Conservation (phyloP, 2,888 invertebrate species). For the Furcula furcula region DNA sequence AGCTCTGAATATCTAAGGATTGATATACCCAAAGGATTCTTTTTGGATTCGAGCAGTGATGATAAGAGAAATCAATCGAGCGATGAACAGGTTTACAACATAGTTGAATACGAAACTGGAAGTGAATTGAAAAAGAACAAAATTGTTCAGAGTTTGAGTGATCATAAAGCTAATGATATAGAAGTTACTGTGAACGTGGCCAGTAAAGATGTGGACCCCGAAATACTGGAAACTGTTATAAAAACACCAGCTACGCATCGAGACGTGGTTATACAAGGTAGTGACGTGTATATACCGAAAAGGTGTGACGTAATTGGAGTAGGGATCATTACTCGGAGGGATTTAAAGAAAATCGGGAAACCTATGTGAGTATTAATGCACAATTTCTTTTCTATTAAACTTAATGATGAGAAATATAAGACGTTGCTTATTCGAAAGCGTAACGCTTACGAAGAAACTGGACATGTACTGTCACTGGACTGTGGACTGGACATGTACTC, state of each 20-base stretch:
- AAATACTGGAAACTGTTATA: slow-evolving; percentile 36
- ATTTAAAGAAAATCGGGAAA: slow-evolving; percentile 39
- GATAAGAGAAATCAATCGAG: slow-evolving; percentile 42
- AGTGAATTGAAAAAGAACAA: slow-evolving; percentile 35
- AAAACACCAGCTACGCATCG: slow-evolving; percentile 32
- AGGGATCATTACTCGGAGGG: slow-evolving; percentile 55
- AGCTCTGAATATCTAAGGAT: slow-evolving; percentile 58
- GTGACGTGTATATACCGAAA: slow-evolving; percentile 44
- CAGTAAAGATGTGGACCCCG: slow-evolving; percentile 30
- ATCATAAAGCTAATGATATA: slow-evolving; percentile 32
- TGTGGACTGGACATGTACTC: too few species aligned
- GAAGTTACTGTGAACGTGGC: slow-evolving; percentile 42
- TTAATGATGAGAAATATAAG: too few species aligned
- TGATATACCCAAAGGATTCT: slow-evolving; percentile 62
- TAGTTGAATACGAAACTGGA: slow-evolving; percentile 62
- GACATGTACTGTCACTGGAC: too few species aligned
- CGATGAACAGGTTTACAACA: slow-evolving; percentile 63
- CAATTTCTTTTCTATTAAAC: not conserved
- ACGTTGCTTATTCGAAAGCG: too few species aligned
- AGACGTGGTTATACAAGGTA: slow-evolving; percentile 52
- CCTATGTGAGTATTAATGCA: slow-evolving; percentile 62
- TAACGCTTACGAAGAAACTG: too few species aligned
- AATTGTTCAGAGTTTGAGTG: slow-evolving; percentile 16
- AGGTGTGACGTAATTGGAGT: slow-evolving; percentile 54
- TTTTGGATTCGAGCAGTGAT: slow-evolving; percentile 44